phyloP scores from a whole-genome alignment of 1,140 invertebrate genomes.

The Drosophila subobscura region DNA sequence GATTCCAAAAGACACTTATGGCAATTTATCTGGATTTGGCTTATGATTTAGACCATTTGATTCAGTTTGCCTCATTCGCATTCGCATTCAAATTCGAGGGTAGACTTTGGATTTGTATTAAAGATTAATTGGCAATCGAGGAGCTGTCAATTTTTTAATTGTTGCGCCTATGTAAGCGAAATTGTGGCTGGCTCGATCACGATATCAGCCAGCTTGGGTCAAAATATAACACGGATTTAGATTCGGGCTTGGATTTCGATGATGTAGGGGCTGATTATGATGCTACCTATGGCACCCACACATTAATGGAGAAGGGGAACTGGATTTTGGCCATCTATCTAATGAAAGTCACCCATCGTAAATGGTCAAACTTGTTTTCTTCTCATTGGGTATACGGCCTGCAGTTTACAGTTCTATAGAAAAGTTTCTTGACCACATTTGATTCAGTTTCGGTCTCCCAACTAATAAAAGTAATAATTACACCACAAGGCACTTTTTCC shows the following conservation, averaged over 20 bases:
- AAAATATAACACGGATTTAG: neutral
- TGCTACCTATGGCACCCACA: constrained; percentile 42
- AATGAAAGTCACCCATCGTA: constrained; percentile 43
- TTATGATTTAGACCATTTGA: constrained; percentile 42
- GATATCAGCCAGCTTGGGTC: constrained; percentile 14
- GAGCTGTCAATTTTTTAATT: constrained; percentile 71
- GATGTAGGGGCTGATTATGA: constrained; percentile 7
- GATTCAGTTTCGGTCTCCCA: no score
- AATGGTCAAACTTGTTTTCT: constrained; percentile 67
- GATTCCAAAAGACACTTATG: constrained; percentile 73
- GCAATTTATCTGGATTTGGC: constrained; percentile 77
- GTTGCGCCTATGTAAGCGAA: constrained; percentile 77
- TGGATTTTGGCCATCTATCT: constrained; percentile 53
- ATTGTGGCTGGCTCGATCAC: constrained; percentile 50
- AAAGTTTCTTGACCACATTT: constrained; percentile 6
- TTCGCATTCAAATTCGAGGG: constrained; percentile 1
- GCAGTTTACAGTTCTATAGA: constrained; percentile 35
- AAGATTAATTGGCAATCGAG: constrained; percentile 69
- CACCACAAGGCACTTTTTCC: no score
- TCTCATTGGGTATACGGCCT: constrained; percentile 37
- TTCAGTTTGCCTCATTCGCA: constrained; percentile 8
- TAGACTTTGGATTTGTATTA: constrained; percentile 7
- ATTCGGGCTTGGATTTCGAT: neutral
- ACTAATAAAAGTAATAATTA: no score
- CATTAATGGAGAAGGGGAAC: constrained; percentile 53